Evolutionary conservation across 1,140 invertebrate genomes (phyloP).

Genomic region (Idris sp.): DNA sequence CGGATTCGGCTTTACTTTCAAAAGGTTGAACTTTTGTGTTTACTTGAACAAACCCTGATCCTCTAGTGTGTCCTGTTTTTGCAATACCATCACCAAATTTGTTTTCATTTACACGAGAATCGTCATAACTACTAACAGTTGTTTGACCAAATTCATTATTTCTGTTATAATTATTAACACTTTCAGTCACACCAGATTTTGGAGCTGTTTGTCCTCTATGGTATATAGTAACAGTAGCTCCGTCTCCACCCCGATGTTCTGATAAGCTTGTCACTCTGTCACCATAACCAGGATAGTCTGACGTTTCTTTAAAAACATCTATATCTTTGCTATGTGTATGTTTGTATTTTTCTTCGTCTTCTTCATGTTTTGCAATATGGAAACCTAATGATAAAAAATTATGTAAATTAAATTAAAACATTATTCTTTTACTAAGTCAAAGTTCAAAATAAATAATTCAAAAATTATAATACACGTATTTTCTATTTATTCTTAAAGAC

Average conservation of each 20-base stretch:
- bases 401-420: too few relatives aligned
- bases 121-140: neutral
- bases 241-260: conserved; percentile 14
- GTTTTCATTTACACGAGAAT: conserved; percentile 8
- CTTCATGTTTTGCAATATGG: too few relatives aligned
- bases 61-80: conserved; percentile 20
- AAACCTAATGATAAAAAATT: too few relatives aligned
- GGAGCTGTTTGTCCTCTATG: conserved; percentile 15
- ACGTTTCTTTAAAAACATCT: conserved; percentile 25
- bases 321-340: conserved; percentile 14
- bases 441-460: too few relatives aligned
- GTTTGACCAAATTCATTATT: conserved; percentile 10
- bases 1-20: conserved; percentile 4
- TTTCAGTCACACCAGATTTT: conserved; percentile 19
- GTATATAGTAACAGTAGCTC: conserved; percentile 29
- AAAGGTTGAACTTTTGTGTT: conserved; percentile 13
- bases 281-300: conserved; percentile 22
- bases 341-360: too few relatives aligned
- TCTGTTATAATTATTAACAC: conserved; percentile 3
- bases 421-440: too few relatives aligned
- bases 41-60: conserved; percentile 1
- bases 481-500: too few relatives aligned
- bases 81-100: conserved; percentile 9
- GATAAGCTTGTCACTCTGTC: conserved; percentile 35
- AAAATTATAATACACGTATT: too few relatives aligned